phyloP scores from a whole-genome alignment of 2,888 invertebrate species.

The Thecocarcelia acutangulata region DNA sequence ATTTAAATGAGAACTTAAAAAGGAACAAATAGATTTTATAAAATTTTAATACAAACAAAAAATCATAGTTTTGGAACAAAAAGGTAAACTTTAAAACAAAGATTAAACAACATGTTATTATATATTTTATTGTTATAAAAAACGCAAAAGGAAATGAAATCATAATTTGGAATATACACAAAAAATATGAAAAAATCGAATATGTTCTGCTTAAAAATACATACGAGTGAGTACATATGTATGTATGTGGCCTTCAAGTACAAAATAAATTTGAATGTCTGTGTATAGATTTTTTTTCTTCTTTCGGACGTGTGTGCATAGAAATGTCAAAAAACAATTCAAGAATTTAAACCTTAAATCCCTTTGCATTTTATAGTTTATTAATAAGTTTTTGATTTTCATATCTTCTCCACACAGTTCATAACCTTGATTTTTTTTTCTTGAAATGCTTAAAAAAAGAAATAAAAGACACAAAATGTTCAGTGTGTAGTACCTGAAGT shows the following conservation, averaged over 20 bases:
- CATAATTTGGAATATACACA: constrained; percentile 12
- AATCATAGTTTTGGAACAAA: constrained; percentile 13
- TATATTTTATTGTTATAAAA: neutral
- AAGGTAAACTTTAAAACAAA: constrained; percentile 44
- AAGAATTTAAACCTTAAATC: constrained; percentile 4
- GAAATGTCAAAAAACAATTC: neutral
- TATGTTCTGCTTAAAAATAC: constrained; percentile 35
- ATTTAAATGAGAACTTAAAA: constrained; percentile 43
- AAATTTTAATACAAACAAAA: neutral
- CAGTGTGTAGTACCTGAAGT: constrained; percentile 42
- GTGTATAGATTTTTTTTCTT: neutral
- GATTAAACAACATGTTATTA: neutral
- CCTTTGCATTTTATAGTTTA: neutral
- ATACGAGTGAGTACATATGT: too few species aligned
- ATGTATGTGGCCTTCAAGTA: constrained; percentile 55
- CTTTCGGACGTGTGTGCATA: constrained; percentile 1
- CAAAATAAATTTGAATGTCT: constrained; percentile 3
- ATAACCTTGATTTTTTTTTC: constrained; percentile 59
- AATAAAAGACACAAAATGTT: constrained; percentile 9
- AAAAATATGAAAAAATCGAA: constrained; percentile 53
- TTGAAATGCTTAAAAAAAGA: constrained; percentile 9
- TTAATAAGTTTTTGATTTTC: constrained; percentile 8
- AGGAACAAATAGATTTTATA: constrained; percentile 8
- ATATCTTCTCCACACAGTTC: constrained; percentile 11
- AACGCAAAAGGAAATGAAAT: constrained; percentile 17